Conservation (phyloP, 2,113 vertebrate species). For the Upupa epops region DNA sequence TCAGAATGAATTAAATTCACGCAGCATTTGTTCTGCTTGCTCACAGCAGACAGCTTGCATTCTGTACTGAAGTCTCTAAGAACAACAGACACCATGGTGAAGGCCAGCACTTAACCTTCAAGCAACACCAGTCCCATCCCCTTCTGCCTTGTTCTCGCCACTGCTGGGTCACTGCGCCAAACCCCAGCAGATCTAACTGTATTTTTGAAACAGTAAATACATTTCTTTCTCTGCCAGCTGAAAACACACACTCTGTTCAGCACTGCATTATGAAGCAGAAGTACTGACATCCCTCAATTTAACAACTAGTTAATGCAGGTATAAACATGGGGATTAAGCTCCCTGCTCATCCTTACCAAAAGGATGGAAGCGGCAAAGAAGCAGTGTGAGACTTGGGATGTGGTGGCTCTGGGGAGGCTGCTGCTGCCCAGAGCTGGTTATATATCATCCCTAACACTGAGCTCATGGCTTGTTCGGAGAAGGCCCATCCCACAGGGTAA, state of each 20-base stretch:
- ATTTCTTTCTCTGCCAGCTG: not conserved
- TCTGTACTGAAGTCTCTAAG: conserved; percentile 74
- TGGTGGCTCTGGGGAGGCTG: not conserved
- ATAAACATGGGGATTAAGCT: not conserved
- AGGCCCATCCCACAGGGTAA: not conserved
- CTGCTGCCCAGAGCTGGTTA: not conserved
- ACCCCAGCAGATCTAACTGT: not conserved
- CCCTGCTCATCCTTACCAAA: not conserved
- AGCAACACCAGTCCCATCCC: not conserved
- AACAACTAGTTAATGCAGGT: not conserved
- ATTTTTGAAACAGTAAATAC: not conserved
- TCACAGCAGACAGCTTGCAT: conserved; percentile 77
- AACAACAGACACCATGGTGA: not conserved
- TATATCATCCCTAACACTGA: not conserved
- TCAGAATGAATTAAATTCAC: conserved; percentile 71
- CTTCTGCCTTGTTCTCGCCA: not conserved
- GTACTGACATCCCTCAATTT: not conserved
- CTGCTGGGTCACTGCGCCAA: not conserved
- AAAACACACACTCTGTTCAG: not conserved
- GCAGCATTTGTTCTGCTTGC: conserved; percentile 71
- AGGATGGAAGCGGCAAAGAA: not conserved
- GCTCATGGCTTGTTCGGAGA: not conserved
- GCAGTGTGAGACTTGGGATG: not conserved
- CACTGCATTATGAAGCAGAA: not conserved
- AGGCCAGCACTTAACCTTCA: conserved; percentile 14